Percentiles rank a stretch among this genome's conserved stretches.
Evolutionary conservation across 1,140 invertebrate genomes (phyloP).

Genomic region (Leptopilina boulardi): DNA sequence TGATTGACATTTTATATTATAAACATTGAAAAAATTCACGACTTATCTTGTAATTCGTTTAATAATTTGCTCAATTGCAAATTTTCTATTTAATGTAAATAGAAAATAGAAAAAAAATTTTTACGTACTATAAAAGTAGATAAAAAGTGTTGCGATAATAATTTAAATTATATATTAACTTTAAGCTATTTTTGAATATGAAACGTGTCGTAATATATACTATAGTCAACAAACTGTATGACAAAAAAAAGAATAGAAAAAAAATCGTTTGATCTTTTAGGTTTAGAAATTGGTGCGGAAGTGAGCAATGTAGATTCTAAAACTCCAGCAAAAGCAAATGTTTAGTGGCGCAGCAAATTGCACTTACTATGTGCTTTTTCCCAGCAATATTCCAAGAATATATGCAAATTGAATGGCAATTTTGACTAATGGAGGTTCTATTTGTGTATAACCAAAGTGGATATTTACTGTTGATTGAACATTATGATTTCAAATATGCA

Average conservation of each 20-base stretch:
- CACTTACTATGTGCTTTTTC: not conserved
- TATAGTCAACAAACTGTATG: not conserved
- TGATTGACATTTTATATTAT: too few species aligned
- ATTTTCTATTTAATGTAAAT: too few species aligned
- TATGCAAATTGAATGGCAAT: constrained; percentile 10
- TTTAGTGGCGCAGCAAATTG: constrained; percentile 12
- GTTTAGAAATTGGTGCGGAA: not conserved
- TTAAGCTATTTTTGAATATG: constrained; percentile 40
- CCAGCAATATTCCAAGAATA: not conserved
- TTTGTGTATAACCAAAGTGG: not conserved
- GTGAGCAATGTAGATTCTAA: constrained; percentile 4
- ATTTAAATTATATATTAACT: constrained; percentile 39
- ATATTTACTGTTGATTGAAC: too few species aligned
- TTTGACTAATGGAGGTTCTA: constrained; percentile 22
- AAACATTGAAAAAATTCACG: too few species aligned
- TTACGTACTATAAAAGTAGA: too few species aligned
- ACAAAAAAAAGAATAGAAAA: not conserved
- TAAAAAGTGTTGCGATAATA: constrained; percentile 13
- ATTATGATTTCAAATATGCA: too few species aligned
- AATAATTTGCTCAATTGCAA: too few species aligned
- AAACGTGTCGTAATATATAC: not conserved
- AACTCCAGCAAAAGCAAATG: constrained; percentile 9
- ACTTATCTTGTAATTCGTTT: too few species aligned
- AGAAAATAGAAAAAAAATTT: too few species aligned
- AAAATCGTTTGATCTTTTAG: not conserved